Base-by-base conservation (phyloP, 2,888 invertebrate genomes). In the Oscheius sp. region DNA sequence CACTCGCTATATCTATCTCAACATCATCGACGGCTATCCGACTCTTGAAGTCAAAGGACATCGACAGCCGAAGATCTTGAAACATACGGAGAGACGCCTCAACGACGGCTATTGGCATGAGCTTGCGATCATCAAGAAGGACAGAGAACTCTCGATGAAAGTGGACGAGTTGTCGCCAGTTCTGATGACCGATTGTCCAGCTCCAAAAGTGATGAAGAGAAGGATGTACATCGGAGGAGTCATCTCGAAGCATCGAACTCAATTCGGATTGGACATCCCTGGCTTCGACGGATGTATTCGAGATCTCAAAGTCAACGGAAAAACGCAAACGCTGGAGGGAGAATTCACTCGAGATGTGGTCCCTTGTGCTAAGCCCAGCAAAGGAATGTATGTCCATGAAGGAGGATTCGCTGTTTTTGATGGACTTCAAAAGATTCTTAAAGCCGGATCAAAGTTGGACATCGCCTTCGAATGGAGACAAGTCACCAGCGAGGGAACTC, bases 71-170 rank as follows among this genome's bases (percentile, higher is more conserved):
- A 84, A 82, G 66, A 72, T 74, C 45, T 63, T 78, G 61, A 75
- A 75, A 20, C 69, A 65, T 25, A 52, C 65, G 15, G 76, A 77
- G 48, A 52, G 73, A 33, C 69, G 78, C 46, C 39, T 85, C 23
- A 76, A 86, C 69, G 85, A 85, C 70, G 80, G 80, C 29, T 74
- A 83, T 67, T 85, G 85, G 85, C 85, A 85, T 61, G 73, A 75
- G 23, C 70, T 85, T 8, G 63, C 72, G 15, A 52, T 85, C 23
- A 52, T 57, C 27, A 83, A 85, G 65, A 69, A 50, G 17, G 73
- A 76, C 12, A 58, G 70, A 31, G 58, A 57, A 2, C 33, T 81
- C 63, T 65, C 53, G 31, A n/a, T 81, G 15, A 61, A 55, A 55
- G 75, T 76, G 4, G 85, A 85, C 68, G 81, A 82, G 39, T 45